Conservation (phyloP, 2,113 vertebrate species). For the Myxocyprinus asiaticus region DNA sequence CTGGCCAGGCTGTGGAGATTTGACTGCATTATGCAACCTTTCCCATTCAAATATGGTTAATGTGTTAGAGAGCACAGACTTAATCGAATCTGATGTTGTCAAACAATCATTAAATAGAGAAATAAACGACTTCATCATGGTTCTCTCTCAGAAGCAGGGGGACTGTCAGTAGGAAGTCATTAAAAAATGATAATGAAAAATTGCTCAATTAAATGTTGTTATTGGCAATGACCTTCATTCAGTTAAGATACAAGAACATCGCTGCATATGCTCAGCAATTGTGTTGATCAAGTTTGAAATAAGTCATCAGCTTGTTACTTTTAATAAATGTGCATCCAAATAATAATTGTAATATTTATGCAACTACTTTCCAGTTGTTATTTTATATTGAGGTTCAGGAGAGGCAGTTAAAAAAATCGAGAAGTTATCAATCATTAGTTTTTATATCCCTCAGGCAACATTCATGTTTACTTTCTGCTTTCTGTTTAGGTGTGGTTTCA, state of each 20-base stretch:
- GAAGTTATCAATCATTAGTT: no score
- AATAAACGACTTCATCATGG: constrained; percentile 99
- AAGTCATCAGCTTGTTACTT: constrained; percentile 51
- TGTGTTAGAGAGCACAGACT: constrained; percentile 93
- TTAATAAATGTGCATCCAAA: not conserved
- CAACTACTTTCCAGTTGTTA: constrained; percentile 60
- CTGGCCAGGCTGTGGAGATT: constrained; percentile 67
- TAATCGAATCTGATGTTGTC: constrained; percentile 99
- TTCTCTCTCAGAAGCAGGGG: constrained; percentile 92
- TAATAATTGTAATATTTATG: constrained; percentile 6
- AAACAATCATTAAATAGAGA: constrained; percentile 99
- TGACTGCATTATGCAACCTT: constrained; percentile 82
- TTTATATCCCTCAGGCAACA: no score
- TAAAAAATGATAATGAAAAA: constrained; percentile 99
- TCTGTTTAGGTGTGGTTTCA: constrained; percentile 95
- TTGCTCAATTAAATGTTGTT: constrained; percentile 99
- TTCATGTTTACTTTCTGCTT: constrained; percentile 2
- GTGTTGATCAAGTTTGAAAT: constrained; percentile 87
- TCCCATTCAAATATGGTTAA: constrained; percentile 99
- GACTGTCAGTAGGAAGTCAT: constrained; percentile 99
- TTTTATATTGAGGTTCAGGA: no score
- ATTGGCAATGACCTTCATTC: constrained; percentile 99
- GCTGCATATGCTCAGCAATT: constrained; percentile 88
- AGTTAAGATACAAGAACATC: constrained; percentile 97
- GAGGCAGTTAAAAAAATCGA: no score